These are phyloP conservation scores for Habropoda laboriosa DNA, from an alignment of 1,140 invertebrate genomes.

Conservation along the genomic window DNA sequence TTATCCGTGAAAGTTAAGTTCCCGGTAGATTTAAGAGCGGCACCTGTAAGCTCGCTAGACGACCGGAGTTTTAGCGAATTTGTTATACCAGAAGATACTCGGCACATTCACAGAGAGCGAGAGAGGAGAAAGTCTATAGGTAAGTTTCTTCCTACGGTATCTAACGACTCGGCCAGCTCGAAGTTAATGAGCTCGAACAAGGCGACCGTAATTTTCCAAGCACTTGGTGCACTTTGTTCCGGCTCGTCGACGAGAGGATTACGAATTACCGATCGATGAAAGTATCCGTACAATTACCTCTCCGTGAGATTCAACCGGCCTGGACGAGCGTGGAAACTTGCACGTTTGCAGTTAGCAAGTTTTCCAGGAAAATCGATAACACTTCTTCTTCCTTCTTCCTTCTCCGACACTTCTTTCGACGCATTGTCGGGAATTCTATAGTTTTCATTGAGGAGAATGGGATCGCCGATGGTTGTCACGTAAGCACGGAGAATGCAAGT, in stretches of 20 bases:
- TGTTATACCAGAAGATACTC: slow-evolving; percentile 10
- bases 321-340: not conserved
- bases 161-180: slow-evolving; percentile 9
- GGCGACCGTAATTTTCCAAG: slow-evolving; percentile 15
- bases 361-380: not conserved
- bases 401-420: not conserved
- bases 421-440: not conserved
- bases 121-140: not conserved
- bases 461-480: slow-evolving; percentile 12
- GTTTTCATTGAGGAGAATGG: not conserved
- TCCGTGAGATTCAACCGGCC: not conserved
- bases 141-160: slow-evolving; percentile 22
- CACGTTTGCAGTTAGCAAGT: not conserved
- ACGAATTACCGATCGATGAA: slow-evolving; percentile 14
- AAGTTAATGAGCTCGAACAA: slow-evolving; percentile 40
- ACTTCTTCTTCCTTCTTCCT: not conserved
- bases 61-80: slow-evolving; percentile 12
- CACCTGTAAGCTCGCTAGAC: not conserved
- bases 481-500: not conserved
- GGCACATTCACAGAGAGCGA: not conserved
- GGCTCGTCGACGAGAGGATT: not conserved
- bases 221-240: not conserved
- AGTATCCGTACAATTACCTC: not conserved
- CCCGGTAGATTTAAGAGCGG: not conserved
- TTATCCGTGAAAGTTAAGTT: slow-evolving; percentile 27